A percentile compares a stretch with the other conserved stretches of the same genome.
phyloP scores from a whole-genome alignment of 2,113 vertebrate genomes.

The Maylandia zebra region DNA sequence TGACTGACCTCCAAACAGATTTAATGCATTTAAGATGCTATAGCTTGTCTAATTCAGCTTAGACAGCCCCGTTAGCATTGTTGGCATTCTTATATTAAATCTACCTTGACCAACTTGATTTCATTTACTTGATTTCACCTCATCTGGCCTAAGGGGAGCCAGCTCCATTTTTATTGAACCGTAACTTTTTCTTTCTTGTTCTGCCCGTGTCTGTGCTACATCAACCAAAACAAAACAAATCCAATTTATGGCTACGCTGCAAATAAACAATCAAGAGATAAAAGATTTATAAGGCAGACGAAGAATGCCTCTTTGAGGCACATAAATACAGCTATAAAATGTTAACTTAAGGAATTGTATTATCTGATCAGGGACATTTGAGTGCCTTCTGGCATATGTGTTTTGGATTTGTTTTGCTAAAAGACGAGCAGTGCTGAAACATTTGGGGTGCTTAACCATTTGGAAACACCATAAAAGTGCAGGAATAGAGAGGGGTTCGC shows the following conservation, averaged over 20 bases:
- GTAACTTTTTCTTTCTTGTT: constrained; percentile 5
- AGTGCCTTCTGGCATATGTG: not conserved
- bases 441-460: constrained; percentile 33
- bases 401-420: constrained; percentile 26
- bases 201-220: not conserved
- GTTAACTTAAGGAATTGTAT: not conserved
- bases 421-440: not conserved
- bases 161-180: constrained; percentile 4
- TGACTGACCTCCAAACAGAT: not conserved
- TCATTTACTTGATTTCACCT: not conserved
- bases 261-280: not conserved
- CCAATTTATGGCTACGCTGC: not conserved
- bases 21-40: not conserved
- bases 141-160: not conserved
- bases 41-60: not conserved
- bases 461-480: constrained; percentile 36
- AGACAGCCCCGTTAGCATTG: not conserved
- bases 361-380: constrained; percentile 7
- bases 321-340: constrained; percentile 5
- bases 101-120: not conserved
- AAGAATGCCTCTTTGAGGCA: not conserved
- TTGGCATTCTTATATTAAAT: not conserved
- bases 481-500: not conserved
- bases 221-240: constrained; percentile 5
- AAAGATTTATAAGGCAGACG: not conserved